Evolutionary conservation across 2,888 invertebrate genomes (phyloP).

Genomic region (Balanococcus diminutus): DNA sequence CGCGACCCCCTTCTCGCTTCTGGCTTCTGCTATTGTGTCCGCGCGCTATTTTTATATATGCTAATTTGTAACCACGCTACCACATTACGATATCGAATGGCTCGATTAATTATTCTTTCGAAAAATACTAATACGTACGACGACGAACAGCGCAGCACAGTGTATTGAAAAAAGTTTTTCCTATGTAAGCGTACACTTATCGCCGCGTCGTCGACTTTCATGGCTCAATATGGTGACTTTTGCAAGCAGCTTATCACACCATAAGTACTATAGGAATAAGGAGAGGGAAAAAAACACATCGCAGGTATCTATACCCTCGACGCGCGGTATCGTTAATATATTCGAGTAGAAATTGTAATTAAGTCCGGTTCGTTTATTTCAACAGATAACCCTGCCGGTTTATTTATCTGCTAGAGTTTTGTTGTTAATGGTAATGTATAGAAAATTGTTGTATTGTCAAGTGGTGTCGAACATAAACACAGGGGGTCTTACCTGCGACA

Average conservation of each 20-base stretch:
- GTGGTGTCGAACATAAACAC: conserved; percentile 37
- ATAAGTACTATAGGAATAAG: not conserved
- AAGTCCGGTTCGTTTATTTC: conserved; percentile 41
- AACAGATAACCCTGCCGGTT: conserved; percentile 14
- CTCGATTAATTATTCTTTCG: conserved; percentile 5
- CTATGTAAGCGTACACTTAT: not conserved
- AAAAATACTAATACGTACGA: not conserved
- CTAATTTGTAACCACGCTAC: not conserved
- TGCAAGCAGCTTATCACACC: not conserved
- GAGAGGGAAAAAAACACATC: not conserved
- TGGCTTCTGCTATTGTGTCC: not conserved
- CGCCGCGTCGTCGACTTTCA: not conserved
- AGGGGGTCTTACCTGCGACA: conserved; percentile 49
- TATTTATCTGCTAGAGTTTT: not conserved
- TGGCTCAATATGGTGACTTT: not conserved
- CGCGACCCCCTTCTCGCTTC: not conserved
- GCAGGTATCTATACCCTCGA: not conserved
- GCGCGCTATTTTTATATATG: not conserved
- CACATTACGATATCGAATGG: conserved; percentile 1
- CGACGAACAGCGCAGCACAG: not conserved
- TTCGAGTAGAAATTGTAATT: conserved; percentile 31
- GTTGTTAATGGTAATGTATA: conserved; percentile 48
- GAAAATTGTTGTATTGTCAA: conserved; percentile 53
- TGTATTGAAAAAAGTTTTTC: not conserved
- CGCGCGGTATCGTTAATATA: not conserved